Evolutionary conservation across 2,888 invertebrate genomes (phyloP), one percentile per base, ranked within the genome.

Genomic region (Lepas anatifera): DNA sequence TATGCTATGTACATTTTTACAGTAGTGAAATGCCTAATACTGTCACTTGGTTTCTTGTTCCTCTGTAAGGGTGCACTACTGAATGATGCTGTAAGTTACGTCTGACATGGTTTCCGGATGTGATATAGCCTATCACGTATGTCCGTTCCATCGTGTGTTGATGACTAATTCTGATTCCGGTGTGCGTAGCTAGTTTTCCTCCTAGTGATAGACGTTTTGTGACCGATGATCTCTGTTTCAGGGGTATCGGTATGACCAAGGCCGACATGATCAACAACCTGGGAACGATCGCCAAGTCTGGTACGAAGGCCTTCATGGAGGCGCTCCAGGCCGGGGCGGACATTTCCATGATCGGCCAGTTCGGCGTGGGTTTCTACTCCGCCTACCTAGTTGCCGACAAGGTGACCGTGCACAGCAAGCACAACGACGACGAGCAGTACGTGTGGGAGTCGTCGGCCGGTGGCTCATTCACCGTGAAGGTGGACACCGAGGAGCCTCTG

Each of bases 221-320:
- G 25, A 27, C 13, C 13, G 3, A 25, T 73, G 69, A n/a, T 70
- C 71, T 50, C 69, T 71, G 70, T 35, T 69, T 75, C 73, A 77
- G 89, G 76, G 92, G 92, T 80, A 93, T 98, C 80, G 99, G 99
- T 76, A 99, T 99, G 99, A 99, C 99, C 71, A 99, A 99, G 82
- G 95, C 98, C 41, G 99, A 99, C 81, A 85, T 99, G 74, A 93
- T 99, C 75, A 99, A 99, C 86, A 96, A 96, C 81, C 84, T 96
- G 82, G 96, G 96, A 81, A 99, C 98, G 74, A 99, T 99, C 80
- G 99, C 99, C 69, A 97, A 97, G 81, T 99, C 99, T 70, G 99
- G 99, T 75, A 99, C 99, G n/a, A 99, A 98, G 82, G 97, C 98
- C 6, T 99, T 99, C 84, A 99, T 99, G 99, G 99, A 99, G 82